Evolutionary conservation across 2,888 invertebrate species (phyloP).

Genomic region (Arge pagana): DNA sequence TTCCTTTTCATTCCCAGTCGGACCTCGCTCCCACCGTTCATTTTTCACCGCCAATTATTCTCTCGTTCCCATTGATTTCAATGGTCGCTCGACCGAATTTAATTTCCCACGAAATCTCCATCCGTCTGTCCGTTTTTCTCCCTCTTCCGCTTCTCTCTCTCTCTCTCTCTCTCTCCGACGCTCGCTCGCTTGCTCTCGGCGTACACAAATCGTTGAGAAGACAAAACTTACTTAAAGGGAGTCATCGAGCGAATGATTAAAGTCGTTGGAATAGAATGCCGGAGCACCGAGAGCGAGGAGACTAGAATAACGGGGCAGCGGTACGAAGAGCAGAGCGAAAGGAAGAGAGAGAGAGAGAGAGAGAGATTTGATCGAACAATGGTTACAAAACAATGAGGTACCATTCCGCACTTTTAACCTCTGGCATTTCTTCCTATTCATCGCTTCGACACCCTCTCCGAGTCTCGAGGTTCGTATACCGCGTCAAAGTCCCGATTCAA

Average conservation of each 20-base stretch:
- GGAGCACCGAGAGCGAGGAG: not conserved
- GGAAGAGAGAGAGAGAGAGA: not conserved
- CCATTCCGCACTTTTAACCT: conserved; percentile 10
- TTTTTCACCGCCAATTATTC: too few species aligned
- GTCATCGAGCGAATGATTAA: conserved; percentile 9
- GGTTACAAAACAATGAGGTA: conserved; percentile 2
- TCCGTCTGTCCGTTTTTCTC: not conserved
- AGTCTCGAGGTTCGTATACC: too few species aligned
- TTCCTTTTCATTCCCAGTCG: too few species aligned
- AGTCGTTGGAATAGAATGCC: not conserved
- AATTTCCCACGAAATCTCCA: too few species aligned
- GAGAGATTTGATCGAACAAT: conserved; percentile 9
- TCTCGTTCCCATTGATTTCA: too few species aligned
- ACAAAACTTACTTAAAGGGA: conserved; percentile 18
- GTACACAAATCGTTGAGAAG: conserved; percentile 16
- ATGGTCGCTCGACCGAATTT: too few species aligned
- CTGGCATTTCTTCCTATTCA: too few species aligned
- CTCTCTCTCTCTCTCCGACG: not conserved
- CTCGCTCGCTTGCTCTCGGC: not conserved
- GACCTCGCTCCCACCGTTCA: too few species aligned
- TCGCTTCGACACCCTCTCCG: too few species aligned
- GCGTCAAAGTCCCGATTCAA: too few species aligned
- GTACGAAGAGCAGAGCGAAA: not conserved
- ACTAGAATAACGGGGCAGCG: not conserved
- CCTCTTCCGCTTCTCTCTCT: not conserved